phyloP scores from a whole-genome alignment of 2,888 invertebrate genomes.

The Abscondita cerata region DNA sequence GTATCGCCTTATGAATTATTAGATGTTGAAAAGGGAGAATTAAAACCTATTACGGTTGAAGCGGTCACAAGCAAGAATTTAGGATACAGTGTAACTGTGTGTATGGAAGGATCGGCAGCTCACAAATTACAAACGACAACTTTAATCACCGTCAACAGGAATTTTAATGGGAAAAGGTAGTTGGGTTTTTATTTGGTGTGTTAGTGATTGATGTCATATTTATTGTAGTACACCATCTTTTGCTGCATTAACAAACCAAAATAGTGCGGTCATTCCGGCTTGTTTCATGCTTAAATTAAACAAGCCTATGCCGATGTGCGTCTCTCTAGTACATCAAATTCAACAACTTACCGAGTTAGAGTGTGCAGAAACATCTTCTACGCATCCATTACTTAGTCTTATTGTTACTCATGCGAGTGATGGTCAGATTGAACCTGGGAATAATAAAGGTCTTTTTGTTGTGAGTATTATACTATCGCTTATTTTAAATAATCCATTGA shows the following conservation, averaged over 20 bases:
- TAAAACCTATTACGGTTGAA: slow-evolving; percentile 79
- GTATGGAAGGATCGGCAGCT: slow-evolving; percentile 85
- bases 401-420: slow-evolving; percentile 81
- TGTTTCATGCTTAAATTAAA: slow-evolving; percentile 84
- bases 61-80: slow-evolving; percentile 72
- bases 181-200: not conserved
- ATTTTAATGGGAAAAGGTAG: slow-evolving; percentile 75
- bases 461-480: slow-evolving; percentile 65
- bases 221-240: slow-evolving; percentile 76
- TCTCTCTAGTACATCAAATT: slow-evolving; percentile 73
- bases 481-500: too few relatives aligned
- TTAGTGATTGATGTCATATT: not conserved
- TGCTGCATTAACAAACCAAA: slow-evolving; percentile 78
- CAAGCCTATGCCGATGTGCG: slow-evolving; percentile 86
- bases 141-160: slow-evolving; percentile 73
- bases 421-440: slow-evolving; percentile 74
- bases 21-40: slow-evolving; percentile 74
- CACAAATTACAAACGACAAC: slow-evolving; percentile 82
- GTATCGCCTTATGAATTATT: slow-evolving; percentile 92
- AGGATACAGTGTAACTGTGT: slow-evolving; percentile 88
- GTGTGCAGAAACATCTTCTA: slow-evolving; percentile 63
- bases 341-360: slow-evolving; percentile 67
- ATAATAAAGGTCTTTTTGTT: slow-evolving; percentile 83
- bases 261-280: slow-evolving; percentile 90
- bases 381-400: slow-evolving; percentile 75